Conservation (phyloP, 2,113 vertebrate genomes). For the Rhinopomastus cyanomelas region DNA sequence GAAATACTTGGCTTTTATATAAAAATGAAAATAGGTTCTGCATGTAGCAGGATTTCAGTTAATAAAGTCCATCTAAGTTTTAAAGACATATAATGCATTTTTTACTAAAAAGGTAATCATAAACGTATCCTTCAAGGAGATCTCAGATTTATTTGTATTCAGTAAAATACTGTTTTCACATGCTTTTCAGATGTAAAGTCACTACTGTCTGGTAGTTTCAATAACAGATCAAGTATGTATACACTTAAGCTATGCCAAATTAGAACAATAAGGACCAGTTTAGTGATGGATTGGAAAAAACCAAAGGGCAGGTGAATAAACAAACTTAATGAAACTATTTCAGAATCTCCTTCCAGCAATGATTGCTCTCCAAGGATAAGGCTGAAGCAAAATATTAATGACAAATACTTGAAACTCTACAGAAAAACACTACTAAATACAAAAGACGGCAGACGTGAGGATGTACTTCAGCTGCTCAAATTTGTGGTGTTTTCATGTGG, state of each 20-base stretch:
- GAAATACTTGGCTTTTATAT: not conserved
- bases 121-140: rapidly evolving
- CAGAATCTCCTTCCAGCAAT: not conserved
- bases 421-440: not conserved
- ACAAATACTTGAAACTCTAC: not conserved
- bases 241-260: not conserved
- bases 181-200: not conserved
- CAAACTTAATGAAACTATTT: not conserved
- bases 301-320: not conserved
- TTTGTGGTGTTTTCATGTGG: not conserved
- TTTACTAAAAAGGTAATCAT: not conserved
- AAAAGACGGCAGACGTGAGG: not conserved
- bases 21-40: not conserved
- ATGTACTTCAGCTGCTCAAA: not conserved
- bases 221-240: not conserved
- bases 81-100: rapidly evolving
- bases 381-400: not conserved
- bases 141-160: not conserved
- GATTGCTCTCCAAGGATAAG: not conserved
- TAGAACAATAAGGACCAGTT: not conserved
- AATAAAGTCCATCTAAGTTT: rapidly evolving
- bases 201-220: not conserved
- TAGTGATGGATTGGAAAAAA: not conserved
- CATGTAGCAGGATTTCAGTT: rapidly evolving
- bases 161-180: not conserved